phyloP scores from a whole-genome alignment of 2,797 vertebrate genomes.

The Apogon hyalosoma region DNA sequence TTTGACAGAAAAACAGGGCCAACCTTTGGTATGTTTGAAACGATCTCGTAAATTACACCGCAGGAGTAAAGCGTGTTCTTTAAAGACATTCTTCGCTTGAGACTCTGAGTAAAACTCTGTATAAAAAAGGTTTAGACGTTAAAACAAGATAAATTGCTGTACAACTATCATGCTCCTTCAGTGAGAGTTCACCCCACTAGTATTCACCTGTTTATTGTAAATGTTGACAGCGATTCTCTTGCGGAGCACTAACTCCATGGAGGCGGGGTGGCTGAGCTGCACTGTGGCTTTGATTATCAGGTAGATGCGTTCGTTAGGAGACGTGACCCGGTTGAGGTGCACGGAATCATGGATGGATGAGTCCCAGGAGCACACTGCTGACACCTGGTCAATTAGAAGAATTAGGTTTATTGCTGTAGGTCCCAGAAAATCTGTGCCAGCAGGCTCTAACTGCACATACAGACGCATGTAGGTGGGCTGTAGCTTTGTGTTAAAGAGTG shows the following conservation, averaged over 20 bases:
- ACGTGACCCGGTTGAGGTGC: conserved; percentile 94
- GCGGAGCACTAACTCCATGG: conserved; percentile 94
- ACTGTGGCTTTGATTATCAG: conserved; percentile 95
- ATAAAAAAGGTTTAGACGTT: conserved; percentile 21
- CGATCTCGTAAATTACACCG: conserved; percentile 96
- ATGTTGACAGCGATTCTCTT: conserved; percentile 97
- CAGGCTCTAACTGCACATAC: not conserved
- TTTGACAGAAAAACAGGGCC: not conserved
- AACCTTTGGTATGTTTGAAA: conserved; percentile 99
- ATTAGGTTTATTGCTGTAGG: conserved; percentile 7
- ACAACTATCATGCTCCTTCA: not conserved
- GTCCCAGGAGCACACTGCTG: conserved; percentile 95
- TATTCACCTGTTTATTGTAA: conserved; percentile 95
- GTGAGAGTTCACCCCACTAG: not conserved
- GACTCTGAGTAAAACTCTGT: conserved; percentile 98
- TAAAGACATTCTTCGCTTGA: conserved; percentile 96
- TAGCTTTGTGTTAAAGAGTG: conserved; percentile 10
- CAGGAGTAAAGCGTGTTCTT: conserved; percentile 94
- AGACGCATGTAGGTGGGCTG: not conserved
- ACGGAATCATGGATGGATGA: conserved; percentile 97
- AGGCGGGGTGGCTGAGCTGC: conserved; percentile 96
- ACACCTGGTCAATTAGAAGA: conserved; percentile 83
- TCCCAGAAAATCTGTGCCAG: conserved; percentile 5
- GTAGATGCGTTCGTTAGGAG: conserved; percentile 94
- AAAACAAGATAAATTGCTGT: not conserved